These are phyloP conservation scores for Bovichtus variegatus DNA, from an alignment of 2,797 vertebrate species.

Conservation along the genomic window DNA sequence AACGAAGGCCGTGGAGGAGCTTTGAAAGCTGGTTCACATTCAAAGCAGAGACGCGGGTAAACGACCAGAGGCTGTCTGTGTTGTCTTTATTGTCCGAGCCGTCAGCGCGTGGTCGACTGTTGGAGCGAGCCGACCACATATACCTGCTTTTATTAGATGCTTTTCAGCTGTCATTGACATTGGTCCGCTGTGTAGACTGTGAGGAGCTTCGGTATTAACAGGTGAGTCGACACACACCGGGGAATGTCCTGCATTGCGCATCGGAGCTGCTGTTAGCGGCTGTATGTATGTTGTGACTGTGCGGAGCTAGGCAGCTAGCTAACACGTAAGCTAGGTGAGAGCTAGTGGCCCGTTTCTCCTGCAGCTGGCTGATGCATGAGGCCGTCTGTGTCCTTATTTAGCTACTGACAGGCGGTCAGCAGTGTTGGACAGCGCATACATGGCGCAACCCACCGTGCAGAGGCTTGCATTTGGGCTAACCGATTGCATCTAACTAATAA, in stretches of 20 bases:
- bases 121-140: background rate
- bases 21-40: background rate
- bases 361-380: conserved; percentile 2
- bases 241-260: conserved; percentile 48
- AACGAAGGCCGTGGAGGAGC: background rate
- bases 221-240: conserved; percentile 60
- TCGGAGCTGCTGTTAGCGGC: conserved; percentile 23
- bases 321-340: conserved; percentile 44
- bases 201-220: conserved; percentile 30
- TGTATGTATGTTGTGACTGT: conserved; percentile 35
- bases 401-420: background rate
- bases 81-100: conserved; percentile 54
- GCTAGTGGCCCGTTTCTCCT: conserved; percentile 1
- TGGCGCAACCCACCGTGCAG: background rate
- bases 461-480: conserved; percentile 9
- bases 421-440: background rate
- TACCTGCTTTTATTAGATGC: conserved; percentile 18
- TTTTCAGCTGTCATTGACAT: conserved; percentile 30
- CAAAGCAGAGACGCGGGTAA: conserved; percentile 46
- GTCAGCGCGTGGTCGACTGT: conserved; percentile 60
- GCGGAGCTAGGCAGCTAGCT: conserved; percentile 60
- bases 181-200: background rate
- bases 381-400: background rate
- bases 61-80: conserved; percentile 27
- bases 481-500: conserved; percentile 8